phyloP scores from a whole-genome alignment of 2,797 vertebrate species.

The Morelia viridis region DNA sequence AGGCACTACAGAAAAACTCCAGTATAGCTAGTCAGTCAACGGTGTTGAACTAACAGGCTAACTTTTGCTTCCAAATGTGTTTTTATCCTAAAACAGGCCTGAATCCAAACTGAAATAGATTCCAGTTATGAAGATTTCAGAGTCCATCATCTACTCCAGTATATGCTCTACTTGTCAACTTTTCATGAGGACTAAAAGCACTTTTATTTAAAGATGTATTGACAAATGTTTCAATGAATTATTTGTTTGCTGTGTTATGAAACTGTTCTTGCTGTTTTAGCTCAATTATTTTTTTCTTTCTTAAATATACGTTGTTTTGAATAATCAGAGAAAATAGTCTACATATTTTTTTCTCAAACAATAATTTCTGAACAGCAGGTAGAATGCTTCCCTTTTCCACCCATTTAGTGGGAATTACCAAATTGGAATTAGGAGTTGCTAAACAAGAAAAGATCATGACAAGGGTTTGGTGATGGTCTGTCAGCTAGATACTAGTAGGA shows the following conservation, averaged over 20 bases:
- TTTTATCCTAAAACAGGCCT: background rate
- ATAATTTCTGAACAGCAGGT: background rate
- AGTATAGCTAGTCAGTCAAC: background rate
- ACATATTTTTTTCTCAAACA: background rate
- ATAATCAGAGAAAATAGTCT: background rate
- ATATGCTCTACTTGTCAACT: background rate
- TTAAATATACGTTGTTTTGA: background rate
- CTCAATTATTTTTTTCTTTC: background rate
- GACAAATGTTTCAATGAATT: background rate
- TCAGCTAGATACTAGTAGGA: background rate
- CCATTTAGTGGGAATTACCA: background rate
- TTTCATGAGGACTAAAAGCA: background rate
- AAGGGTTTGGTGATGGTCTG: background rate
- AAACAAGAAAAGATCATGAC: background rate
- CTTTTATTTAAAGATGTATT: background rate
- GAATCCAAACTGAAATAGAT: background rate
- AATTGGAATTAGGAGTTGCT: background rate
- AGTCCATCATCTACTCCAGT: background rate
- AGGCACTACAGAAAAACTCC: background rate
- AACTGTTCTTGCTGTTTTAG: background rate
- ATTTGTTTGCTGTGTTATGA: background rate
- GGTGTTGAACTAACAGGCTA: background rate
- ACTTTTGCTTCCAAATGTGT: background rate
- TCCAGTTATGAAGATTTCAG: background rate
- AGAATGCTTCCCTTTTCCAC: background rate